Conservation (phyloP, 2,113 vertebrate genomes). For the Asarcornis scutulata region DNA sequence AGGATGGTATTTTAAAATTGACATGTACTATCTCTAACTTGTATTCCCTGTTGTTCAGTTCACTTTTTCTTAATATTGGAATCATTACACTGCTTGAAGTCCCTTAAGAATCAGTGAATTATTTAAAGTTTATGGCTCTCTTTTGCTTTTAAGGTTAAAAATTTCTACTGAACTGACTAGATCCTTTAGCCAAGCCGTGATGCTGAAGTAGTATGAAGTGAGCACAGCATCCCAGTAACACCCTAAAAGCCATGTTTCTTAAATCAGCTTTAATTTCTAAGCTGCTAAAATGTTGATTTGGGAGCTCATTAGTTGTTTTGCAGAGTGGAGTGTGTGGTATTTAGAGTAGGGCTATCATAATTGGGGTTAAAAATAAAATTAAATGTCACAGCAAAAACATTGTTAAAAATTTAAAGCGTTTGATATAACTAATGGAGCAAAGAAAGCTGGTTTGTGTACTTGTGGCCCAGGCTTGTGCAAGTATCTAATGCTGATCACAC, state of each 20-base stretch:
- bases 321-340: not conserved
- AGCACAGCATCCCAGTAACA: not conserved
- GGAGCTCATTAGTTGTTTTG: not conserved
- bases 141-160: not conserved
- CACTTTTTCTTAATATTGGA: conserved; percentile 1
- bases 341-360: not conserved
- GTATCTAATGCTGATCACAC: not conserved
- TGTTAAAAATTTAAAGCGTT: not conserved
- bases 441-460: not conserved
- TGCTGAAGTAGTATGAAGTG: conserved; percentile 7
- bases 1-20: not conserved
- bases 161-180: not conserved
- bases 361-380: not conserved
- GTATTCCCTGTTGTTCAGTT: conserved; percentile 23
- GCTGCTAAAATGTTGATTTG: conserved; percentile 3
- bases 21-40: not conserved
- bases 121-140: not conserved
- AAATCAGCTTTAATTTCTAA: conserved; percentile 44
- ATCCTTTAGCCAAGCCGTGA: not conserved
- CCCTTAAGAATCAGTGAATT: not conserved
- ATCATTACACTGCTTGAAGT: not conserved
- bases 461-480: not conserved
- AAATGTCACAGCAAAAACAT: not conserved
- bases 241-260: not conserved
- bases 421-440: not conserved